These are phyloP conservation scores for Crepidodera aurea DNA, from an alignment of 2,888 invertebrate species.

Conservation along the genomic window DNA sequence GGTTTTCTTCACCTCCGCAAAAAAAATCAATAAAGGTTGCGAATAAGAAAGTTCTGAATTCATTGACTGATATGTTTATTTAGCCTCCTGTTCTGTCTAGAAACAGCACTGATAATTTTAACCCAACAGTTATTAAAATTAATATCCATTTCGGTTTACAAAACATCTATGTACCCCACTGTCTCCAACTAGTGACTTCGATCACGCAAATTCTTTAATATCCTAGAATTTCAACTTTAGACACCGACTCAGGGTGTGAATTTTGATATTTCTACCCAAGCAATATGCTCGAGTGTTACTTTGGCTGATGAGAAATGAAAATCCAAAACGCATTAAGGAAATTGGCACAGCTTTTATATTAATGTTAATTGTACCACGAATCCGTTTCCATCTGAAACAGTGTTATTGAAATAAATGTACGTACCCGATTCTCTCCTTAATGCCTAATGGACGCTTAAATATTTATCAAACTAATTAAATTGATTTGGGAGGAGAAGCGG, in stretches of 20 bases:
- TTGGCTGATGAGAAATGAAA: slow-evolving; percentile 62
- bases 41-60: no score
- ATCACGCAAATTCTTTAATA: no score
- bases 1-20: no score
- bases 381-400: slow-evolving; percentile 19
- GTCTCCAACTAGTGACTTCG: no score
- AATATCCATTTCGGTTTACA: no score
- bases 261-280: slow-evolving; percentile 49
- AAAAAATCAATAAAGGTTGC: no score
- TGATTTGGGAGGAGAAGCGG: slow-evolving; percentile 35
- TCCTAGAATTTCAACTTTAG: no score
- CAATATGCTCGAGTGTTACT: slow-evolving; percentile 48
- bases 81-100: no score
- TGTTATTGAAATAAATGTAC: slow-evolving; percentile 27
- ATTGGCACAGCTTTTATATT: slow-evolving; percentile 62
- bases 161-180: no score
- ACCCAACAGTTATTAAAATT: no score
- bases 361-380: slow-evolving; percentile 51
- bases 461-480: slow-evolving; percentile 52
- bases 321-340: slow-evolving; percentile 63
- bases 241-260: slow-evolving; percentile 55
- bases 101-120: no score
- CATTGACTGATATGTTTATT: no score
- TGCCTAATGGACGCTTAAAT: slow-evolving; percentile 51
- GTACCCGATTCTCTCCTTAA: slow-evolving; percentile 43